Conservation (phyloP, 2,113 vertebrate species). For the Sprattus sprattus region DNA sequence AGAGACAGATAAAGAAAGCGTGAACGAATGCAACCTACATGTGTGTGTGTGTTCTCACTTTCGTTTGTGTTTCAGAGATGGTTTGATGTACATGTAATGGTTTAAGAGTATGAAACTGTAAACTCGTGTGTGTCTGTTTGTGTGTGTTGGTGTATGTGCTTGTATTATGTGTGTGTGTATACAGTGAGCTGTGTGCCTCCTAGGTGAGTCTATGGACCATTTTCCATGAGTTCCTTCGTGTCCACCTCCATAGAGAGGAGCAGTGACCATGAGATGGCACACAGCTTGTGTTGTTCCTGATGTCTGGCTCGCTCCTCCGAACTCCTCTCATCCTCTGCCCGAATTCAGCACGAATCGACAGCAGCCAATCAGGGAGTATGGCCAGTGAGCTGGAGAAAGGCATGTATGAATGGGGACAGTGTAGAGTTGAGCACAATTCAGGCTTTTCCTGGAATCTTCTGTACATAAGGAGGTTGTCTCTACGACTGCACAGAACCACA, state of each 20-base stretch:
- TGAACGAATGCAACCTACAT: no score
- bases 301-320: background rate
- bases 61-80: background rate
- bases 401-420: no score
- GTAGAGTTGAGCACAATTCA: background rate
- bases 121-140: no score
- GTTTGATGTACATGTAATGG: background rate
- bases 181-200: no score
- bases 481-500: no score
- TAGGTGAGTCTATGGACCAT: background rate
- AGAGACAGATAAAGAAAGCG: background rate
- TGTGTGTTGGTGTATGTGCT: no score
- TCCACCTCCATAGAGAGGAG: background rate
- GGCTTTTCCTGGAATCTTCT: background rate
- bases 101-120: background rate
- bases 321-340: background rate
- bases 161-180: no score
- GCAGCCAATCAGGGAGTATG: background rate
- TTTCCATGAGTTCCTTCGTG: background rate
- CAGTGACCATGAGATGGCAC: background rate
- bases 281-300: background rate
- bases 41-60: no score
- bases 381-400: background rate
- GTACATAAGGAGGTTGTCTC: background rate
- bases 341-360: background rate